Evolutionary conservation across 2,888 invertebrate genomes (phyloP).

Genomic region (Caenorhabditis parvicauda): DNA sequence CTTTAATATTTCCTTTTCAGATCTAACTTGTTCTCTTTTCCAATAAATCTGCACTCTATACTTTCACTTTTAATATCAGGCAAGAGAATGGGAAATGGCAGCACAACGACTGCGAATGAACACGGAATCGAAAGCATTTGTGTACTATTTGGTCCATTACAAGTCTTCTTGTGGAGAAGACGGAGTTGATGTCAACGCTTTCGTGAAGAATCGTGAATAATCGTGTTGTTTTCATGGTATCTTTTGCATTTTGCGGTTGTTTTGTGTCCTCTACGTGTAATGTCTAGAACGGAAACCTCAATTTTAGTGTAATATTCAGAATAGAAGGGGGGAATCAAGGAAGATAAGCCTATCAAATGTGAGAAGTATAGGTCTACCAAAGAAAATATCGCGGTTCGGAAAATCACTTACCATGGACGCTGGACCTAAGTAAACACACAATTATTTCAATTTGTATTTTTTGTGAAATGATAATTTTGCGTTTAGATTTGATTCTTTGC

Average conservation of each 20-base stretch:
- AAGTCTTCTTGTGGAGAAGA: conserved; percentile 16
- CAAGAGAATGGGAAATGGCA: too few species aligned
- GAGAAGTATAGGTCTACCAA: conserved; percentile 54
- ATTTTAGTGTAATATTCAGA: not conserved
- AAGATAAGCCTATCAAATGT: conserved; percentile 60
- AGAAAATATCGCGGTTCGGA: conserved; percentile 55
- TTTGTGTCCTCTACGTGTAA: not conserved
- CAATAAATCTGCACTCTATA: too few species aligned
- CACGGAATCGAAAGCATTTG: conserved; percentile 8
- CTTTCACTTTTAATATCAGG: too few species aligned
- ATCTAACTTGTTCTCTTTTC: too few species aligned
- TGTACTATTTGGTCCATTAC: conserved; percentile 24
- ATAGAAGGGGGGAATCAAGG: not conserved
- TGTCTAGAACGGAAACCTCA: not conserved
- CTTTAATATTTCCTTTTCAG: not conserved
- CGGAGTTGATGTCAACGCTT: too few species aligned
- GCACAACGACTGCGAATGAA: conserved; percentile 13
- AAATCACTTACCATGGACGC: conserved; percentile 58
- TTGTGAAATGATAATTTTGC: not conserved
- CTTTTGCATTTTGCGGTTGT: too few species aligned
- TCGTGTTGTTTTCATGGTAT: too few species aligned
- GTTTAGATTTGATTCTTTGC: conserved; percentile 2
- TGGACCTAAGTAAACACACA: conserved; percentile 23
- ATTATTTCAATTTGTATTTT: conserved; percentile 1
- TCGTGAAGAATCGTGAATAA: too few species aligned